These are phyloP conservation scores for Parnassius glacialis DNA, from an alignment of 2,888 invertebrate species.

Conservation along the genomic window DNA sequence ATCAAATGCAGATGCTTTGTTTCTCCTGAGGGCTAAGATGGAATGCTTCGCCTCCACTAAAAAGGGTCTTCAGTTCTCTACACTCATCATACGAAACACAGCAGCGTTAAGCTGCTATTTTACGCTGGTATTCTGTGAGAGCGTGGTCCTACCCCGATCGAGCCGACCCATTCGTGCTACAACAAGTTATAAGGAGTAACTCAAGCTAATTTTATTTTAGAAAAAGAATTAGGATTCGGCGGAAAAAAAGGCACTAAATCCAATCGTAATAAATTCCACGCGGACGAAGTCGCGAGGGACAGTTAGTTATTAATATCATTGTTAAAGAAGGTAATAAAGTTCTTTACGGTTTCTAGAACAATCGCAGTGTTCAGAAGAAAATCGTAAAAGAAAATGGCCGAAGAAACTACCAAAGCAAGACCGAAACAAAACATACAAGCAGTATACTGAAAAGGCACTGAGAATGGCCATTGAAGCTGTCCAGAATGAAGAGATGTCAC, in stretches of 20 bases:
- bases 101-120: no score
- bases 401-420: constrained; percentile 35
- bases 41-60: no score
- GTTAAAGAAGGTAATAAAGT: not conserved
- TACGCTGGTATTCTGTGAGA: no score
- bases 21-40: no score
- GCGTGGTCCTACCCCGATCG: not conserved
- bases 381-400: constrained; percentile 38
- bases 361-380: constrained; percentile 10
- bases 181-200: not conserved
- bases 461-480: constrained; percentile 41
- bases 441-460: constrained; percentile 44
- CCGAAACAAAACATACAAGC: constrained; percentile 40
- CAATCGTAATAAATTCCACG: no score
- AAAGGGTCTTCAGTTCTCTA: no score
- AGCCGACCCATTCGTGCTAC: no score
- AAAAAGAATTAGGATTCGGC: not conserved
- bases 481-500: constrained; percentile 30
- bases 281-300: no score
- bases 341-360: constrained; percentile 1
- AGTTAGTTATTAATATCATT: not conserved
- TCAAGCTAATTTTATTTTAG: no score
- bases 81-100: no score
- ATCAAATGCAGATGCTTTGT: no score
- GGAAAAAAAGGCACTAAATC: not conserved